phyloP scores from a whole-genome alignment of 2,113 vertebrate species.

The Ardeotis arabs region DNA sequence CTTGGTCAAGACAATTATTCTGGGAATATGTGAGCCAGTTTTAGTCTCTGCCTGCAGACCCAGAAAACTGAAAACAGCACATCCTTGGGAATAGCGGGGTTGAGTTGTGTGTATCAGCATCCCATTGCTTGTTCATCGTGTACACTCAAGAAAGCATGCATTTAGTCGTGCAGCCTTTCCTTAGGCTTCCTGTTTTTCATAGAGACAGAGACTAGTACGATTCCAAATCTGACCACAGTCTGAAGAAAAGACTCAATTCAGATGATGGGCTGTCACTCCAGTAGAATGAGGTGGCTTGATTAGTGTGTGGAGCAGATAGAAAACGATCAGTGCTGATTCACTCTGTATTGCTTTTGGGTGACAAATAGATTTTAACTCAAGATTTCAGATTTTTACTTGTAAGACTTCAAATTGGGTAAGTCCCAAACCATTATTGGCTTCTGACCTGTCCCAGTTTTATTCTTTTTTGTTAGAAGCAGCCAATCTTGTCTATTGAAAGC shows the following conservation, averaged over 20 bases:
- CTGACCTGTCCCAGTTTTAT: background rate
- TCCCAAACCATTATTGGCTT: background rate
- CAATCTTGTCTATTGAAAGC: background rate
- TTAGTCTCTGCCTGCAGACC: background rate
- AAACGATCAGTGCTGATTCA: background rate
- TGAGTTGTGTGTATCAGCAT: background rate
- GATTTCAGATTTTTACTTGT: background rate
- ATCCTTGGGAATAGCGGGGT: background rate
- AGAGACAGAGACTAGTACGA: background rate
- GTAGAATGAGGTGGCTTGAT: background rate
- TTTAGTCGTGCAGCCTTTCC: background rate
- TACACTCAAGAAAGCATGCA: rapidly evolving
- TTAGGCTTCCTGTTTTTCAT: background rate
- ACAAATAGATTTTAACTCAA: background rate
- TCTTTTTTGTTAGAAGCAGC: background rate
- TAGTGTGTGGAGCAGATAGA: background rate
- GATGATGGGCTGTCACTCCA: background rate
- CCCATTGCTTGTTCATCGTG: rapidly evolving
- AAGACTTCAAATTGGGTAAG: background rate
- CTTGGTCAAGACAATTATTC: background rate
- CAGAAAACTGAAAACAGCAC: background rate
- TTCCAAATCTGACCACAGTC: background rate
- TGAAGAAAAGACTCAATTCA: background rate
- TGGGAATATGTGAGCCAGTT: background rate
- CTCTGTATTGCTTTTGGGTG: background rate